Percentiles rank a stretch among this genome's conserved stretches.
These are phyloP conservation scores for Gastrophryne carolinensis DNA, from an alignment of 2,797 vertebrate genomes.

Conservation along the genomic window DNA sequence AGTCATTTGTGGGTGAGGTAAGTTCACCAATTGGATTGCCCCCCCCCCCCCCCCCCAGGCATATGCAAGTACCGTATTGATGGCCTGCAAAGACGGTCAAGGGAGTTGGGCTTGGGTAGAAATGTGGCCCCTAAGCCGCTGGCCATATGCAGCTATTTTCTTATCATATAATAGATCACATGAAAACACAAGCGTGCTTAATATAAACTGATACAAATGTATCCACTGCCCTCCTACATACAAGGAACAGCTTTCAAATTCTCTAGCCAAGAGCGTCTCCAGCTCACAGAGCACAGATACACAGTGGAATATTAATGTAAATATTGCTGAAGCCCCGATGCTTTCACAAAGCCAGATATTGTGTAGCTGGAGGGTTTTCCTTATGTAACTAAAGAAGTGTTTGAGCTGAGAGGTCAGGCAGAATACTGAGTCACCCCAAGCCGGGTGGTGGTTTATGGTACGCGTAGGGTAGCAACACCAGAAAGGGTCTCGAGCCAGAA, in stretches of 20 bases:
- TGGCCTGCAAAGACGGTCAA: too few relatives aligned
- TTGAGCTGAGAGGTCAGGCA: neutral
- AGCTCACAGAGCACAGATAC: neutral
- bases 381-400: neutral
- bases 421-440: neutral
- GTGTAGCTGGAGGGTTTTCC: neutral
- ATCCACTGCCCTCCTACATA: neutral
- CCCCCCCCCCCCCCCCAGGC: too few relatives aligned
- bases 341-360: neutral
- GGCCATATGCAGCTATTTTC: too few relatives aligned
- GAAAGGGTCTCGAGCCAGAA: neutral
- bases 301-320: neutral
- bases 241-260: neutral
- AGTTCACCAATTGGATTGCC: too few relatives aligned
- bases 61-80: too few relatives aligned
- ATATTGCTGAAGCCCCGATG: neutral
- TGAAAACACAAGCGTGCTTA: too few relatives aligned
- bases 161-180: too few relatives aligned
- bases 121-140: too few relatives aligned
- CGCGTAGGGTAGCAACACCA: constrained; percentile 30
- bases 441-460: constrained; percentile 20
- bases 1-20: too few relatives aligned
- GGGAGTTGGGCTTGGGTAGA: too few relatives aligned
- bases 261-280: neutral
- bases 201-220: too few relatives aligned